Evolutionary conservation across 1,140 invertebrate genomes (phyloP).

Genomic region (Drosophila leontia): DNA sequence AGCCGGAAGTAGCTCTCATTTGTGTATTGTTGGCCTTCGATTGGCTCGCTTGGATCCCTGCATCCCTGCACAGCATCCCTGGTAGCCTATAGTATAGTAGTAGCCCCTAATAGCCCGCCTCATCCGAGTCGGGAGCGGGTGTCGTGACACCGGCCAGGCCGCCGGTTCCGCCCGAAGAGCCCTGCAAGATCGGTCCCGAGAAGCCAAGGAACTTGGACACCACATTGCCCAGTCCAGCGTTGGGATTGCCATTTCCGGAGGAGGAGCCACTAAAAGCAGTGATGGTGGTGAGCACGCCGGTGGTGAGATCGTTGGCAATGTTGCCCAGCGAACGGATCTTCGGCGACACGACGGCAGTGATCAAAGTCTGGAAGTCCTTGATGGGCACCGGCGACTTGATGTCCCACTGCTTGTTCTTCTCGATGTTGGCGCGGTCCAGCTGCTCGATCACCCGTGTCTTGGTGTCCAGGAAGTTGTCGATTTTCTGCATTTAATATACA

Average conservation of each 20-base stretch:
- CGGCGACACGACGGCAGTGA: constrained; percentile 86
- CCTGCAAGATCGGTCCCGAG: constrained; percentile 83
- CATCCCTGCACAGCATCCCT: constrained; percentile 1
- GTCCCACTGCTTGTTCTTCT: constrained; percentile 90
- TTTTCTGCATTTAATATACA: constrained; percentile 87
- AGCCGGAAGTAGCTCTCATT: constrained; percentile 29
- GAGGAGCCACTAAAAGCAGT: constrained; percentile 81
- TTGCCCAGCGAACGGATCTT: constrained; percentile 87
- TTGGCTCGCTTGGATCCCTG: constrained; percentile 1
- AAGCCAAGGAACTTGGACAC: constrained; percentile 82
- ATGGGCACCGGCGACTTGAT: constrained; percentile 88
- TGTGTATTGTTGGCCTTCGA: background rate
- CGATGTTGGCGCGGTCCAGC: constrained; percentile 89
- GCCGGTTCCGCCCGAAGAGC: constrained; percentile 68
- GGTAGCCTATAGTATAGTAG: background rate
- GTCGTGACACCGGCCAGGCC: constrained; percentile 69
- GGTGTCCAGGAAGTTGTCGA: constrained; percentile 90
- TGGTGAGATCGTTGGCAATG: constrained; percentile 86
- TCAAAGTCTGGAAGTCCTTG: constrained; percentile 84
- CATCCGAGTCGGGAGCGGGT: constrained; percentile 74
- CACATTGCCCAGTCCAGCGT: constrained; percentile 81
- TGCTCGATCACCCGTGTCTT: constrained; percentile 89
- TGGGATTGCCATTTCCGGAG: constrained; percentile 80
- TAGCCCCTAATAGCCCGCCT: constrained; percentile 73
- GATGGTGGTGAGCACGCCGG: constrained; percentile 85